phyloP scores from a whole-genome alignment of 2,797 vertebrate genomes.

The Emydoidea blandingii region DNA sequence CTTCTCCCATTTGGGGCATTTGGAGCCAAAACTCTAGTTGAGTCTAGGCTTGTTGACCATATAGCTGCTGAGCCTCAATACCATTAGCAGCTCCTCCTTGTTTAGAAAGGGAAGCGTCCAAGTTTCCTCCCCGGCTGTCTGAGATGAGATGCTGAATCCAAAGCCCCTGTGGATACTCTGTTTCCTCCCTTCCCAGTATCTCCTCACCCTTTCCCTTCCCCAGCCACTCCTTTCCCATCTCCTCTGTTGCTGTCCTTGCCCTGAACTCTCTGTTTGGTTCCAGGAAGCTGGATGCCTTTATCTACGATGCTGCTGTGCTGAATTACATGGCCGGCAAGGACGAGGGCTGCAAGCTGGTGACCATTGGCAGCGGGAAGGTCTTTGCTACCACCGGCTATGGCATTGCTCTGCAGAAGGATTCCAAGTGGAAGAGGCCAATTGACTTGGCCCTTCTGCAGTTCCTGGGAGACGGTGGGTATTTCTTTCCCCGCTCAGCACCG shows the following conservation, averaged over 20 bases:
- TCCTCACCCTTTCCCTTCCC: not conserved
- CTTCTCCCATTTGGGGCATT: not conserved
- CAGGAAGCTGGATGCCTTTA: slow-evolving; percentile 98
- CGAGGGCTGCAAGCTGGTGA: slow-evolving; percentile 98
- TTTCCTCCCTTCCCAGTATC: not conserved
- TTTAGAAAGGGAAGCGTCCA: not conserved
- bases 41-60: not conserved
- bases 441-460: slow-evolving; percentile 97
- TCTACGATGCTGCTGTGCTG: slow-evolving; percentile 95
- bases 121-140: not conserved
- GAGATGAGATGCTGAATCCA: not conserved
- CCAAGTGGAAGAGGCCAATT: slow-evolving; percentile 94
- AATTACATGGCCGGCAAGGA: slow-evolving; percentile 99
- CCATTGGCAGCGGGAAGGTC: slow-evolving; percentile 98
- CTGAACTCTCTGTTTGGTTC: slow-evolving; percentile 4
- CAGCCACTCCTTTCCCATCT: not conserved
- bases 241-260: not conserved
- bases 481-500: not conserved
- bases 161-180: not conserved
- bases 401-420: slow-evolving; percentile 97
- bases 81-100: not conserved
- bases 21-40: not conserved
- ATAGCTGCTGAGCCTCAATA: not conserved
- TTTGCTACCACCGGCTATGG: slow-evolving; percentile 98
- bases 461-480: slow-evolving; percentile 92